These are phyloP conservation scores for Drosophila suzukii DNA, from an alignment of 1,140 invertebrate genomes.

Conservation along the genomic window DNA sequence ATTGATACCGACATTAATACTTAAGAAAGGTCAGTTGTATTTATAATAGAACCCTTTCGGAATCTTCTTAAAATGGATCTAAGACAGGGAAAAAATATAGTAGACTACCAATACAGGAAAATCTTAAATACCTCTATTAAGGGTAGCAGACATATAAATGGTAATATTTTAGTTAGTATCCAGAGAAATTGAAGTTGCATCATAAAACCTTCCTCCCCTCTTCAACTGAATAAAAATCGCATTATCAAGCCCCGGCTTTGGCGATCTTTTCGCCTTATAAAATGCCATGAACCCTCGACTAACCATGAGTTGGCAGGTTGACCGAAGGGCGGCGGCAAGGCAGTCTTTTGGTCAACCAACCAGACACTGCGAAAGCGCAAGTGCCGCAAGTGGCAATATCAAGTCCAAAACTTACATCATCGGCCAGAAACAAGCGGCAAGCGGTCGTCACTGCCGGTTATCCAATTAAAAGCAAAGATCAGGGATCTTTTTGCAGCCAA, in stretches of 20 bases:
- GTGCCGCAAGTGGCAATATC: conserved; percentile 73
- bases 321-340: conserved; percentile 37
- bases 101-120: not conserved
- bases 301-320: conserved; percentile 40
- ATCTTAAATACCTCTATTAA: not conserved
- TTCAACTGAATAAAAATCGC: conserved; percentile 21
- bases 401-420: conserved; percentile 77
- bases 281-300: conserved; percentile 34
- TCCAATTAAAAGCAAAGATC: conserved; percentile 80
- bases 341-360: not conserved
- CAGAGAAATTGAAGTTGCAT: conserved; percentile 13
- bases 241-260: conserved; percentile 23
- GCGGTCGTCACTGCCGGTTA: conserved; percentile 62
- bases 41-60: too few relatives aligned
- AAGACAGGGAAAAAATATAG: too few relatives aligned
- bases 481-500: conserved; percentile 69
- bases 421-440: conserved; percentile 38
- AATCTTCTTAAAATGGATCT: too few relatives aligned
- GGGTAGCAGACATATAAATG: not conserved
- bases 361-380: conserved; percentile 32
- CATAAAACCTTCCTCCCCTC: conserved; percentile 13
- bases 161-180: not conserved
- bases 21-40: too few relatives aligned
- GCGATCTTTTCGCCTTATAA: conserved; percentile 24
- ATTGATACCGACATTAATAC: too few relatives aligned